Base-by-base conservation (phyloP, 2,797 vertebrate genomes). In the Lophius americanus region DNA sequence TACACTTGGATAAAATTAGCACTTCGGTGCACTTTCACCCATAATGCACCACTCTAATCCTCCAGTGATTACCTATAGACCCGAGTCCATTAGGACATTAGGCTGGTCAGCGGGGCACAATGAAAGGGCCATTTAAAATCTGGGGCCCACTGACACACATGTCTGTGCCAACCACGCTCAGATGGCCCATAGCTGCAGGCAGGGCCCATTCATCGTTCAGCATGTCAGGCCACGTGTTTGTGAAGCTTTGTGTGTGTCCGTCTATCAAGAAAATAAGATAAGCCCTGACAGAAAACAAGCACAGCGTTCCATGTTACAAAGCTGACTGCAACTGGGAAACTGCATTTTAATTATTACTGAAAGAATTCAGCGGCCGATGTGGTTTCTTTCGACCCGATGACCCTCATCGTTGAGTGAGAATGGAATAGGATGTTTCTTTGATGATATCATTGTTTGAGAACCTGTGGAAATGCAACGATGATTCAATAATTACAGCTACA, bases 101-200 rank as follows among this genome's bases (percentile, higher is more conserved):
- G 2, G 46, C 23, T 23, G 82, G 88, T 87, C 82, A 84, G 66
- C 55, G 13, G 66, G 54, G 46, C 62, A 78, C 80, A 83, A 76
- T 85, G 78, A 83, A 83, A 82, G 49, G 51, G 43, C 66, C 72
- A 68, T 82, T 84, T 85, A 42, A 65, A 88, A 88, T 81, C 62
- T 76, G 71, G 67, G 86, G 70, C 74, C 70, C 49, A 59, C 57
- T 81, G 80, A 85, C 84, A 82, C 73, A 82, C 82, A 84, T 77
- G 77, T 48, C 42, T 81, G 69, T 84, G 60, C 75, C 5, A 0
- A 47, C 51, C 48, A 9, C 7, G 51, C 49, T 68, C 73, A 35
- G 42, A 73, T 75, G 88, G 61, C 91, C 91, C 88, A 90, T 69
- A 89, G 87, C 90, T 87, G 73, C 73, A 54, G 88, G 90, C 79